Evolutionary conservation across 2,113 vertebrate species (phyloP), one percentile per base, ranked within the genome.

Genomic region (Motacilla alba): DNA sequence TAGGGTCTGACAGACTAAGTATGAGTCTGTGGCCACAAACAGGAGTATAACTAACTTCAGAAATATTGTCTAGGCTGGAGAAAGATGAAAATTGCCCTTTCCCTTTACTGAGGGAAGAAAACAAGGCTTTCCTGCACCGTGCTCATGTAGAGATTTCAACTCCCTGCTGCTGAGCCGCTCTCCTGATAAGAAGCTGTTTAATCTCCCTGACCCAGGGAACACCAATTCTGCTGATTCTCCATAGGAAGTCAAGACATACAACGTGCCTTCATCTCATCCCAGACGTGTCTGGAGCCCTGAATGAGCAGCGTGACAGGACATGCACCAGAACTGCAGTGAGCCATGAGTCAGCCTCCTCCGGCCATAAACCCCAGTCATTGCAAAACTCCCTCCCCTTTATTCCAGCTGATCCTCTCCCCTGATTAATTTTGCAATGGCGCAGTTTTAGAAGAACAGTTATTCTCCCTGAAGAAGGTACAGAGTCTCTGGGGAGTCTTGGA

Each of bases 1-100:
- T 95, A 86, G 72, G 76, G 28, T 63, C 90, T 95, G 93, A 92
- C 87, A 93, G 93, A 52, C 17, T 95, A 90, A 97, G 55, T 91
- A 77, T 86, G 78, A 86, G 52, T 91, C 82, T 74, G 59, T 1
- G 1, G 55, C 49, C 63, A 73, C 83, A 90, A 85, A 77, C 12
- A 18, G 10, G 50, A 80, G 55, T 93, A 89, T 93, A 93, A 91
- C 72, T 91, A 93, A 91, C 39, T 96, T 70, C 84, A 94, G 43
- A 86, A 94, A 88, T 49, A 86, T 52, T 83, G 41, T 56, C 53
- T 59, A 39, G 72, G 44, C 73, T 86, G 68, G 24, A 56, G 22
- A 24, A 88, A 86, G 90, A 86, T 4, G 68, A 83, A 90, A 87
- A 95, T 56, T 67, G 46, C 50, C 49, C 75, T 85, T 91, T 95